These are phyloP conservation scores for Athetis lepigone DNA, from an alignment of 2,888 invertebrate species.

Conservation along the genomic window DNA sequence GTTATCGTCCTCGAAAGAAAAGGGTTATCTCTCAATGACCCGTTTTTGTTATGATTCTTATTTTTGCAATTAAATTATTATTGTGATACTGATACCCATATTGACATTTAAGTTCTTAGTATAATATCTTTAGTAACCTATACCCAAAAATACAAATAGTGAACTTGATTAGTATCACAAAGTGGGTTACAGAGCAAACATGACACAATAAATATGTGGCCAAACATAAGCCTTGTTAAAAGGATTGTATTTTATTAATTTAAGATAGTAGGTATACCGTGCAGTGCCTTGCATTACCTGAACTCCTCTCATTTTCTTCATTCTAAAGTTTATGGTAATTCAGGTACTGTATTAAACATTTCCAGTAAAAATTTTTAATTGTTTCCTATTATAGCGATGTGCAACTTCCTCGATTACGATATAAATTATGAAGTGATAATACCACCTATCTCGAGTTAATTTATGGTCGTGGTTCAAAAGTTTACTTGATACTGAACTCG, in stretches of 20 bases:
- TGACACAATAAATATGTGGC: conserved; percentile 9
- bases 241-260: too few species aligned
- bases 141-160: background rate
- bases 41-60: conserved; percentile 3
- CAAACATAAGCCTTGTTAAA: too few species aligned
- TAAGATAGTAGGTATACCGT: background rate
- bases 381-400: conserved; percentile 4
- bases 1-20: conserved; percentile 17
- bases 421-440: conserved; percentile 43
- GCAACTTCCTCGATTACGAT: conserved; percentile 30
- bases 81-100: conserved; percentile 5
- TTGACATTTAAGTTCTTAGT: background rate
- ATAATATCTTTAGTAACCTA: background rate
- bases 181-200: conserved; percentile 16
- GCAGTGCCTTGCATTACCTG: too few species aligned
- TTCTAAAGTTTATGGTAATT: background rate
- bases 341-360: background rate
- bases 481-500: conserved; percentile 44
- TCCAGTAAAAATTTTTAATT: background rate
- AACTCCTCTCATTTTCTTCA: background rate
- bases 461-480: conserved; percentile 46
- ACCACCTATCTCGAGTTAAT: conserved; percentile 34
- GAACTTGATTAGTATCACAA: conserved; percentile 2
- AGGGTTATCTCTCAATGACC: conserved; percentile 23
- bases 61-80: conserved; percentile 5